A percentile compares a stretch with the other conserved stretches of the same genome.
phyloP scores from a whole-genome alignment of 1,140 invertebrate species.

The Calephelis virginiensis region DNA sequence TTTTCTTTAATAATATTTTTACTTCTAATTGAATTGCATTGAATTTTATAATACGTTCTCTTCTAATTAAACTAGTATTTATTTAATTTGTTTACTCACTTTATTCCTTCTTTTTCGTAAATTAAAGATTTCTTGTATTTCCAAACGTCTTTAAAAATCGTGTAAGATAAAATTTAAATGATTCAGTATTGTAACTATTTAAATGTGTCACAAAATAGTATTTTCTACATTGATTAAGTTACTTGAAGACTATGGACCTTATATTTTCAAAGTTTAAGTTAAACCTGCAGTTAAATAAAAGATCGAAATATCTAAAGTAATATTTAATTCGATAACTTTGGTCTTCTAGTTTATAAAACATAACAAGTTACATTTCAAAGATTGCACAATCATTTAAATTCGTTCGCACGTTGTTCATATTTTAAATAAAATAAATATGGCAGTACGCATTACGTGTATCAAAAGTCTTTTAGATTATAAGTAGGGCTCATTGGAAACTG shows the following conservation, averaged over 20 bases:
- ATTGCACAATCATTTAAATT: constrained; percentile 31
- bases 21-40: too few relatives aligned
- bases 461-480: not conserved
- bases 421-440: constrained; percentile 65
- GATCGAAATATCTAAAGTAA: constrained; percentile 17
- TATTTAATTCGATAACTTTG: constrained; percentile 46
- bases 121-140: not conserved
- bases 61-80: too few relatives aligned
- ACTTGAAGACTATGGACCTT: not conserved
- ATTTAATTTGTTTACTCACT: too few relatives aligned
- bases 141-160: not conserved
- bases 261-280: constrained; percentile 12
- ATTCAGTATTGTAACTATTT: not conserved
- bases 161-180: not conserved
- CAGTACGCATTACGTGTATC: constrained; percentile 42
- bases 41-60: too few relatives aligned
- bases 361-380: constrained; percentile 24
- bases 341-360: constrained; percentile 38
- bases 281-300: constrained; percentile 20
- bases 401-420: constrained; percentile 56
- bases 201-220: not conserved
- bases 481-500: not conserved
- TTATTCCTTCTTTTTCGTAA: too few relatives aligned
- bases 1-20: too few relatives aligned
- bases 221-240: not conserved